A percentile compares a stretch with the other conserved stretches of the same genome.
Evolutionary conservation across 2,797 vertebrate species (phyloP).

Genomic region (Champsocephalus esox): DNA sequence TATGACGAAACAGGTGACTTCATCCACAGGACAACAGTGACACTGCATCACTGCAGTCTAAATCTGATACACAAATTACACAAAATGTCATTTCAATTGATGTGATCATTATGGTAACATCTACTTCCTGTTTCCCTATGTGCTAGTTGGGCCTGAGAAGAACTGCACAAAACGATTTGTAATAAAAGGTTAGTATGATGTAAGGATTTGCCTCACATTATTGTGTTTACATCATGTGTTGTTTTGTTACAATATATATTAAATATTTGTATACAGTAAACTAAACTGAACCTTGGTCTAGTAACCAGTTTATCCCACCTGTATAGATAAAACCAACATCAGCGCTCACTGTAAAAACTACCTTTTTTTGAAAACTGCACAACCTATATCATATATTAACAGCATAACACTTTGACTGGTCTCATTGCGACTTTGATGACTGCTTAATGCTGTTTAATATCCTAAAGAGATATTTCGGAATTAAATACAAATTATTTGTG

Average conservation of each 20-base stretch:
- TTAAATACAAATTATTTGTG: neutral
- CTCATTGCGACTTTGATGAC: neutral
- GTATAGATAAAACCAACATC: neutral
- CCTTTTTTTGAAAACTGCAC: neutral
- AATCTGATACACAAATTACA: neutral
- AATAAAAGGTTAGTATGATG: conserved; percentile 38
- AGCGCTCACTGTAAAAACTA: conserved; percentile 6
- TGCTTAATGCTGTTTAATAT: neutral
- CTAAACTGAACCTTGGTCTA: neutral
- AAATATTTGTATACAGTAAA: too few relatives aligned
- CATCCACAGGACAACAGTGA: neutral
- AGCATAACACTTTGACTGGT: neutral
- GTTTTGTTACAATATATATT: too few relatives aligned
- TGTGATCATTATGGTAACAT: conserved; percentile 9
- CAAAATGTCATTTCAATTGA: neutral
- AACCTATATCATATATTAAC: neutral
- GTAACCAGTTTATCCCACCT: neutral
- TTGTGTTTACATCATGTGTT: too few relatives aligned
- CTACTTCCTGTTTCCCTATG: conserved; percentile 7
- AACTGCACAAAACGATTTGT: conserved; percentile 44
- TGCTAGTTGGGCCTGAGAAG: conserved; percentile 27
- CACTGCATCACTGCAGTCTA: neutral
- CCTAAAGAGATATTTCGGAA: neutral
- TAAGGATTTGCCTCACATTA: too few relatives aligned
- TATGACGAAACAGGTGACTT: conserved; percentile 87